These are phyloP conservation scores for Molorchus minor DNA, from an alignment of 2,888 invertebrate species.

Conservation along the genomic window DNA sequence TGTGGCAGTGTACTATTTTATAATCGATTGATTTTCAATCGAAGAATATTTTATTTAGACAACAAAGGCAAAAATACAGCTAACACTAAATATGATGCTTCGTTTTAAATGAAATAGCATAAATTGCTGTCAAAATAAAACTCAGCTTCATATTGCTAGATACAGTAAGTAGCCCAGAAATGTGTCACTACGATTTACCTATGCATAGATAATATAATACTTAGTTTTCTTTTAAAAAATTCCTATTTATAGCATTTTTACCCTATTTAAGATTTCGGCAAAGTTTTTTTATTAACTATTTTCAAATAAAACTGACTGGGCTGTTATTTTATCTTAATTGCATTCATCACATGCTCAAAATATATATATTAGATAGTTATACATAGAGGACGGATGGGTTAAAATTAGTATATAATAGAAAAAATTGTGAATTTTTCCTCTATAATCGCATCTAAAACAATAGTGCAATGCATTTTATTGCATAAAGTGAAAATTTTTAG, in stretches of 20 bases:
- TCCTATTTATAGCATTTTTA: background rate
- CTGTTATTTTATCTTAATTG: constrained; percentile 5
- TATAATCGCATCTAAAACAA: constrained; percentile 21
- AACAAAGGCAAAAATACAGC: constrained; percentile 59
- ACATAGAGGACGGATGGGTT: constrained; percentile 41
- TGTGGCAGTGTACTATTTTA: constrained; percentile 57
- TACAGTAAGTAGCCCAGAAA: constrained; percentile 9
- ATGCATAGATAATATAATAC: constrained; percentile 2
- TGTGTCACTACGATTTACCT: constrained; percentile 7
- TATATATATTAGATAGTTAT: constrained; percentile 30
- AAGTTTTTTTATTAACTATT: constrained; percentile 6
- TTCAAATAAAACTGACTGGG: constrained; percentile 7
- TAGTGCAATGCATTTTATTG: constrained; percentile 27
- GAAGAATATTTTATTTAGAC: constrained; percentile 44
- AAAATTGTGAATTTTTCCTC: constrained; percentile 8
- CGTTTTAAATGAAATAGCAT: constrained; percentile 16
- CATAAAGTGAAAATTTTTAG: constrained; percentile 27
- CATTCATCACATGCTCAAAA: constrained; percentile 14
- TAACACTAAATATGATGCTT: constrained; percentile 31
- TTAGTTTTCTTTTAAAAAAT: constrained; percentile 10
- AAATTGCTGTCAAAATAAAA: constrained; percentile 5
- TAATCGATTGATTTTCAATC: constrained; percentile 42
- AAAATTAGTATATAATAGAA: constrained; percentile 23
- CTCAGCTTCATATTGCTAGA: constrained; percentile 11
- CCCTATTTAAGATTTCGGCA: background rate